A percentile compares a stretch with the other conserved stretches of the same genome.
phyloP scores from a whole-genome alignment of 2,797 vertebrate genomes.

The Cossypha niveicapilla region DNA sequence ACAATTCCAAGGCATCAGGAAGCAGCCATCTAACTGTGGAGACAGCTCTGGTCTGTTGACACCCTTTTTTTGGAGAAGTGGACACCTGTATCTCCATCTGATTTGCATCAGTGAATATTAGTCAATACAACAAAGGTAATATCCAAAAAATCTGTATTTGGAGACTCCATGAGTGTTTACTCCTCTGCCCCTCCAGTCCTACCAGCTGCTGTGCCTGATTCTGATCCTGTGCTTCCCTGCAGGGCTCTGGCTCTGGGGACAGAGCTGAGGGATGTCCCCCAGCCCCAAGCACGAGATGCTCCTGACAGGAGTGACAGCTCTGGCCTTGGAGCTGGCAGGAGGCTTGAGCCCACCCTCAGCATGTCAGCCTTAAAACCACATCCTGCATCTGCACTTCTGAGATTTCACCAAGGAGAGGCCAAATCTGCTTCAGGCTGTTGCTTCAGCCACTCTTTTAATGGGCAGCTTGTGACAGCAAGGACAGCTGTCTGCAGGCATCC shows the following conservation, averaged over 20 bases:
- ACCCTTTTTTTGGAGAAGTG: neutral
- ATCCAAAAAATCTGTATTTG: neutral
- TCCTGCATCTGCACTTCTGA: neutral
- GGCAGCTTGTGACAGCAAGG: neutral
- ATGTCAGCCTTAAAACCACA: neutral
- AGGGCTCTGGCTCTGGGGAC: neutral
- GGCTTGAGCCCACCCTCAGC: neutral
- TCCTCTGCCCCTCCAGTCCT: neutral
- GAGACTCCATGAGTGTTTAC: neutral
- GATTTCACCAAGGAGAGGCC: neutral
- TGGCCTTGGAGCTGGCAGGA: neutral
- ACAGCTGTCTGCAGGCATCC: neutral
- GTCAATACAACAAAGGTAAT: neutral
- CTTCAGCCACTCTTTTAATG: neutral
- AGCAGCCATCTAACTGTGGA: neutral
- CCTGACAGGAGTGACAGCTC: neutral
- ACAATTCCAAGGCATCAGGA: neutral
- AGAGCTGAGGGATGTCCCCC: neutral
- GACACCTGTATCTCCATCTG: neutral
- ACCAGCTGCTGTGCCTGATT: accelerated
- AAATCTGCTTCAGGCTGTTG: neutral
- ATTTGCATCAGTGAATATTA: neutral
- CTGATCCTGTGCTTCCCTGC: neutral
- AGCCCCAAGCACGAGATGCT: neutral
- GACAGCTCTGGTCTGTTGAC: neutral